Conservation (phyloP, 2,113 vertebrate genomes). For the Neotragus moschatus region DNA sequence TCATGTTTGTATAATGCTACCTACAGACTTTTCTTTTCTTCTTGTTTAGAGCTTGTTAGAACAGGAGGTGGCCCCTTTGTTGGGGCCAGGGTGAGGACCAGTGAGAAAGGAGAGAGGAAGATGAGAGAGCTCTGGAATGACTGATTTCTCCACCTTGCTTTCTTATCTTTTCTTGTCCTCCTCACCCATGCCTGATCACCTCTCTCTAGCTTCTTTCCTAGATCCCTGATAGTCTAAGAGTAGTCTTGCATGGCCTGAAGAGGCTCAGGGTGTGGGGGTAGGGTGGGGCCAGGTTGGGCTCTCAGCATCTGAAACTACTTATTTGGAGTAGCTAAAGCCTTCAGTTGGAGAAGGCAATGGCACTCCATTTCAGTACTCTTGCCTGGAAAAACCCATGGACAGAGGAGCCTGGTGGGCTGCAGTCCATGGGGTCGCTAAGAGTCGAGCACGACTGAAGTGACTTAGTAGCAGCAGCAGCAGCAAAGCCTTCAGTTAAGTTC, state of each 20-base stretch:
- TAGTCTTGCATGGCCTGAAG: background rate
- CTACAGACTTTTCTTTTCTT: conserved; percentile 9
- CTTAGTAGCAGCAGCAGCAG: too few species aligned
- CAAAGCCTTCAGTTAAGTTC: conserved; percentile 3
- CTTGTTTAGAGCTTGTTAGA: background rate
- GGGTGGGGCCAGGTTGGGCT: background rate
- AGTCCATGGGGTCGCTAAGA: too few species aligned
- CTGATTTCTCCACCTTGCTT: conserved; percentile 34
- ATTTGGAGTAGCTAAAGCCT: conserved; percentile 29
- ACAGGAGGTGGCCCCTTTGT: background rate
- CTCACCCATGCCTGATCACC: background rate
- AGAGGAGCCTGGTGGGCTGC: too few species aligned
- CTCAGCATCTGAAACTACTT: conserved; percentile 26
- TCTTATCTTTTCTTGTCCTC: conserved; percentile 12
- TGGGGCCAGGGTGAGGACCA: background rate
- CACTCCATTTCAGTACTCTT: too few species aligned
- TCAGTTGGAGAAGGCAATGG: background rate
- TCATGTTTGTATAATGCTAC: conserved; percentile 28
- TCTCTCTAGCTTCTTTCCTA: background rate
- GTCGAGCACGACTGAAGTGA: too few species aligned
- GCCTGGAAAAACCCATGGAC: too few species aligned
- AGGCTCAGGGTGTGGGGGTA: background rate
- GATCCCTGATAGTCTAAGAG: conserved; percentile 22
- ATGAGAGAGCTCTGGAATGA: conserved; percentile 28
- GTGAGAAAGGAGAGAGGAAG: background rate